A percentile compares a stretch with the other conserved stretches of the same genome.
Conservation (phyloP, 2,888 invertebrate genomes). For the Listrodromus nycthemerus region DNA sequence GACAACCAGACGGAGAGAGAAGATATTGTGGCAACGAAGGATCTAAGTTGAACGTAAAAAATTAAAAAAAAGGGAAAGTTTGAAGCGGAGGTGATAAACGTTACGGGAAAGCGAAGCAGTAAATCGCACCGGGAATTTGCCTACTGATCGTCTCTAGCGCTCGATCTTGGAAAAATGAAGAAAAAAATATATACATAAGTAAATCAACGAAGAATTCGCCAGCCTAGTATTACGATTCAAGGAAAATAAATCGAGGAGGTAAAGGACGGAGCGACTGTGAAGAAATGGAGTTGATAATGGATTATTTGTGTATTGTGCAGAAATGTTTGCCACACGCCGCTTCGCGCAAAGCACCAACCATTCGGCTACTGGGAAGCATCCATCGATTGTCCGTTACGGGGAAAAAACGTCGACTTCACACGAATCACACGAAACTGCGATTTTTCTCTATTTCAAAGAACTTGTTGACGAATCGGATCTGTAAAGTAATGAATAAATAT, state of each 20-base stretch:
- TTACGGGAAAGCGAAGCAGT: conserved; percentile 6
- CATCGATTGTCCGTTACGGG: conserved; percentile 48
- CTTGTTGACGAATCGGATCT: background rate
- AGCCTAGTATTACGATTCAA: background rate
- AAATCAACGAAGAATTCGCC: conserved; percentile 16
- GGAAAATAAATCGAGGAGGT: conserved; percentile 17
- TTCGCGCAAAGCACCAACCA: background rate
- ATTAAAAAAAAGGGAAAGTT: conserved; percentile 7
- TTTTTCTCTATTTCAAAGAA: no score
- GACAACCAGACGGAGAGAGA: background rate
- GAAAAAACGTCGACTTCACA: conserved; percentile 13
- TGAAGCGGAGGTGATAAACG: background rate
- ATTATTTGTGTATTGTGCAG: background rate
- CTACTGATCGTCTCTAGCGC: background rate
- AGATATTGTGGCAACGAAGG: conserved; percentile 6
- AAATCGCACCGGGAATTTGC: conserved; percentile 16
- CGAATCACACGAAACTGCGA: no score
- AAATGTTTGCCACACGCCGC: background rate
- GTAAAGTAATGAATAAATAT: background rate
- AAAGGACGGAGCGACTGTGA: conserved; percentile 19
- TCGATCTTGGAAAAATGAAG: background rate
- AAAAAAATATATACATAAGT: background rate
- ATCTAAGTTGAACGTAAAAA: conserved; percentile 2
- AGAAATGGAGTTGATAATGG: background rate
- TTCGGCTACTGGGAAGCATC: conserved; percentile 41